Conservation (phyloP, 2,888 invertebrate species). For the Phania funesta region DNA sequence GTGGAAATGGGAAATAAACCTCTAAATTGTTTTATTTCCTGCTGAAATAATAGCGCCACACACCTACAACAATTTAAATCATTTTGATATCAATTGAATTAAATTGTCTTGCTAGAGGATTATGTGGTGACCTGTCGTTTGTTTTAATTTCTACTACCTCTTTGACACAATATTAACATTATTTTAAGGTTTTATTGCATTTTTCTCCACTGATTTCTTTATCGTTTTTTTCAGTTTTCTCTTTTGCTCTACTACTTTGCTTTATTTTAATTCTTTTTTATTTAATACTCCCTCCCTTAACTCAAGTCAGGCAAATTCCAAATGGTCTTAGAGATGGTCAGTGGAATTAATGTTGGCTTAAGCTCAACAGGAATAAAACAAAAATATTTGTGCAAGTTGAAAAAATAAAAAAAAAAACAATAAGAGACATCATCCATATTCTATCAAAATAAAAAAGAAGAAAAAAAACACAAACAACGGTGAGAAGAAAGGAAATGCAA, state of each 20-base stretch:
- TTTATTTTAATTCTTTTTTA: slow-evolving; percentile 31
- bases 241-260: neutral
- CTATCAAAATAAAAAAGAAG: neutral
- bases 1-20: neutral
- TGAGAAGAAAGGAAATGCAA: neutral
- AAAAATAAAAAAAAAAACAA: slow-evolving; percentile 3
- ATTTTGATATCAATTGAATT: slow-evolving; percentile 74
- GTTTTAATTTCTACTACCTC: slow-evolving; percentile 41
- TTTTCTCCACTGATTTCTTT: slow-evolving; percentile 30
- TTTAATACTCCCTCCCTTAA: neutral
- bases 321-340: slow-evolving; percentile 62
- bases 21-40: slow-evolving; percentile 40
- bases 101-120: slow-evolving; percentile 71
- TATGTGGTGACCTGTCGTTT: slow-evolving; percentile 68
- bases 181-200: slow-evolving; percentile 53
- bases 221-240: neutral
- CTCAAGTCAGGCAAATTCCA: slow-evolving; percentile 28
- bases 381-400: slow-evolving; percentile 32
- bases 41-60: slow-evolving; percentile 40
- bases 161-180: slow-evolving; percentile 52
- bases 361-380: slow-evolving; percentile 57
- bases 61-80: slow-evolving; percentile 71
- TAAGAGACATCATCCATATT: slow-evolving; percentile 36
- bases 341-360: slow-evolving; percentile 60
- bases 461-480: slow-evolving; percentile 11